phyloP scores from a whole-genome alignment of 2,888 invertebrate species.

The Amaurobius ferox region DNA sequence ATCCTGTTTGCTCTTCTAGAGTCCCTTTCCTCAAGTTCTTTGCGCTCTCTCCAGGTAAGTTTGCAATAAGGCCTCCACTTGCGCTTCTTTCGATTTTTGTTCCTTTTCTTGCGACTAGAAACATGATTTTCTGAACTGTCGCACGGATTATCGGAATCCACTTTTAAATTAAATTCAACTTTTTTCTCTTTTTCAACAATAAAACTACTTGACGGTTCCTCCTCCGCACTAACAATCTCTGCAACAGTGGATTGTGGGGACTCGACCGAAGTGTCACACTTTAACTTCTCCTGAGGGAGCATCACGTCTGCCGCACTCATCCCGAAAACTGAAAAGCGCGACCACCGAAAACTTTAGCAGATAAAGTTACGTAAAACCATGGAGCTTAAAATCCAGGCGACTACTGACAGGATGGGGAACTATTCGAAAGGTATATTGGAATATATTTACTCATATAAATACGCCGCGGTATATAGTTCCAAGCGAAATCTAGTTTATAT shows the following conservation, averaged over 20 bases:
- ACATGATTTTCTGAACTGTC: not conserved
- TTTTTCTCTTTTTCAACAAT: not conserved
- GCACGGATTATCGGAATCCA: not conserved
- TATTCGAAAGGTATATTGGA: not conserved
- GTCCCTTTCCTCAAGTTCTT: conserved; percentile 80
- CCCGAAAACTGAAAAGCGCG: not conserved
- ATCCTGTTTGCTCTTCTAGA: conserved; percentile 78
- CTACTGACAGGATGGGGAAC: not conserved
- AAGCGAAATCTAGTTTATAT: too few species aligned
- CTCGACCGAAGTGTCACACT: not conserved
- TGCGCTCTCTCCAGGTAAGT: conserved; percentile 82
- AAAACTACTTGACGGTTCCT: not conserved
- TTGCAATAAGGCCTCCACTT: conserved; percentile 84
- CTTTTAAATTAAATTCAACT: conserved; percentile 2
- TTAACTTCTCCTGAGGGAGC: conserved; percentile 7
- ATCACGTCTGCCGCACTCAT: not conserved
- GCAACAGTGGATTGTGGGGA: not conserved
- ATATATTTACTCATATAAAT: not conserved
- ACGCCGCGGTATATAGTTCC: not conserved
- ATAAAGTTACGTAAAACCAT: not conserved
- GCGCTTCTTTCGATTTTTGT: conserved; percentile 72
- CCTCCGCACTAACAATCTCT: not conserved
- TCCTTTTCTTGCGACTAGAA: conserved; percentile 1
- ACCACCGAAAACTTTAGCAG: not conserved
- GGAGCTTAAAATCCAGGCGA: not conserved